Base-by-base conservation (phyloP, 2,888 invertebrate genomes). In the Ctenicera cuprea region DNA sequence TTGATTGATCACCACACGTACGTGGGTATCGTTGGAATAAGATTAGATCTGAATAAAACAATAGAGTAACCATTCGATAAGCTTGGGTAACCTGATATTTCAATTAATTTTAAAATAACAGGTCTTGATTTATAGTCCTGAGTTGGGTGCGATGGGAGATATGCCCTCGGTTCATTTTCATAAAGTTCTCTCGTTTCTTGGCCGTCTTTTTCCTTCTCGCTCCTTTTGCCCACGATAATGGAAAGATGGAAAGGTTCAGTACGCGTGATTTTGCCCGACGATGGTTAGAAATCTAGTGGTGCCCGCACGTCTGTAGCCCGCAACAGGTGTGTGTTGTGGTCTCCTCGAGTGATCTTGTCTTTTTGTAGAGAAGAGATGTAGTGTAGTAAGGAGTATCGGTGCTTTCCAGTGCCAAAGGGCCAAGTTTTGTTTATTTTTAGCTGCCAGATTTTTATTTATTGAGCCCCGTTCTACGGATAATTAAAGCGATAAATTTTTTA, bases 91-190 rank as follows among this genome's bases (percentile, higher is more conserved):
- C 85, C 83, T 83, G 85, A 85, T 85, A 84, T 85, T 84, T 85
- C 85, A 85, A 85, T 85, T 85, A 85, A 84, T 85, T 85, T 85
- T 81, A 82, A 83, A 84, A 83, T 83, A 84, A 84, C 84, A 82
- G 83, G 78, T 78, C 81, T 82, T 85, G 85, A 85, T 85, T 85
- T 85, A 85, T 85, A 80, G 81, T 83, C 81, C 82, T 81, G 81
- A 77, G 82, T 84, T 82, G 81, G 78, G 80, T 83, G 78, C 81
- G 84, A 78, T 87, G 89, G 88, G 86, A 88, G 87, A 85, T 88
- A 82, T 82, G 85, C 86, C 84, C 88, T 86, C 83, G 64, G 68
- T 57, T 73, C 64, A 64, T 67, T 73, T 76, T 68, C 69, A 65
- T 68, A 67, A 57, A 62, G 12, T 45, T 26, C 45, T 61, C 71